Percentiles rank a stretch among this genome's conserved stretches.
phyloP scores from a whole-genome alignment of 1,140 invertebrate genomes.

The Trichomalopsis sarcophagae region DNA sequence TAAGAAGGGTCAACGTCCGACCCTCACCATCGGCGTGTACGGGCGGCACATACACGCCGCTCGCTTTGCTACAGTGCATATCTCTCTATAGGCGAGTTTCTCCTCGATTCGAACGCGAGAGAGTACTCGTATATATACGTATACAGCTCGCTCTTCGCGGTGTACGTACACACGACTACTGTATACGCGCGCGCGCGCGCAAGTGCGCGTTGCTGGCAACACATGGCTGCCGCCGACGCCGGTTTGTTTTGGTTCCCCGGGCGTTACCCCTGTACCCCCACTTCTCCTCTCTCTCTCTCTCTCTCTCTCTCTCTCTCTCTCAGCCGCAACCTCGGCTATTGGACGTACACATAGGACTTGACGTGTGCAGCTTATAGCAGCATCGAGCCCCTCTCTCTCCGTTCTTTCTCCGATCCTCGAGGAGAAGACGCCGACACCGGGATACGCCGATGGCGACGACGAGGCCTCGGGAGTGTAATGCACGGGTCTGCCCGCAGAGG shows the following conservation, averaged over 20 bases:
- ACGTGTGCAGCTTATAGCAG: background rate
- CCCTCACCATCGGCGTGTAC: constrained; percentile 72
- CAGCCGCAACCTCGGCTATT: constrained; percentile 6
- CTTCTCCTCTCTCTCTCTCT: constrained; percentile 22
- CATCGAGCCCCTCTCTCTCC: constrained; percentile 41
- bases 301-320: too few relatives aligned
- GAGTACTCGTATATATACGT: background rate
- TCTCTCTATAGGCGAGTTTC: constrained; percentile 59
- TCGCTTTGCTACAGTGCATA: background rate
- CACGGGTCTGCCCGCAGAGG: background rate
- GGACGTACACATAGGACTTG: background rate
- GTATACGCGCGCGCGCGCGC: background rate
- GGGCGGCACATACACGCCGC: constrained; percentile 61
- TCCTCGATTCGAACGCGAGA: background rate
- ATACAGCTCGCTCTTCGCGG: background rate
- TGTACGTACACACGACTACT: background rate
- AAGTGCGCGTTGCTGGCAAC: constrained; percentile 10
- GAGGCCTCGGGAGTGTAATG: background rate
- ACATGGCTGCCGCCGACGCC: constrained; percentile 55
- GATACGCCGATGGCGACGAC: background rate
- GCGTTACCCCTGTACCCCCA: constrained; percentile 67
- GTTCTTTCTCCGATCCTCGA: background rate
- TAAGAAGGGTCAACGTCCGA: constrained; percentile 73
- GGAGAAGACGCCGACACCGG: constrained; percentile 7
- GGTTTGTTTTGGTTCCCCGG: constrained; percentile 76